Percentiles rank a stretch among this genome's conserved stretches.
Evolutionary conservation across 1,140 invertebrate species (phyloP).

Genomic region (Hermetia illucens): DNA sequence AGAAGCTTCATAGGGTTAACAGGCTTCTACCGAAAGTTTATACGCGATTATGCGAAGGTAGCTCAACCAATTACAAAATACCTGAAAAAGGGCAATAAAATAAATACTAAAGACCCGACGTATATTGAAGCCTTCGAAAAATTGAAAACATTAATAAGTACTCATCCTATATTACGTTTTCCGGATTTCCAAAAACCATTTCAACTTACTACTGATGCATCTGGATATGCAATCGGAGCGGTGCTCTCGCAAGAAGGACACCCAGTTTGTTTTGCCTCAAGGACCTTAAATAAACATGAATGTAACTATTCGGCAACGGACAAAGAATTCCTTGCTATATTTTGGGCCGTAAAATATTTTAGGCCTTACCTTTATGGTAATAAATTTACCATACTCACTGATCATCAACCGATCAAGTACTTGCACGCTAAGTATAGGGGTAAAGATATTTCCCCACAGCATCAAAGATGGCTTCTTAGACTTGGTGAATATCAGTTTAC

Average conservation of each 20-base stretch:
- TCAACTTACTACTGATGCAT: constrained; percentile 4
- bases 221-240: constrained; percentile 5
- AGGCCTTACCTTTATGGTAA: constrained; percentile 31
- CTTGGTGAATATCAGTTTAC: constrained; percentile 4
- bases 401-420: no score
- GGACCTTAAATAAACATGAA: constrained; percentile 24
- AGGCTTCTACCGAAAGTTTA: no score
- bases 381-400: constrained; percentile 21
- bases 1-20: no score
- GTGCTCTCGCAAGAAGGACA: constrained; percentile 11
- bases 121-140: constrained; percentile 6
- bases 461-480: constrained; percentile 5
- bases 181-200: constrained; percentile 4
- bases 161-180: constrained; percentile 4
- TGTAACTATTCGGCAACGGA: constrained; percentile 27
- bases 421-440: constrained; percentile 4
- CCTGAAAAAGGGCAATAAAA: constrained; percentile 2
- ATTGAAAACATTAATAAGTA: constrained; percentile 2
- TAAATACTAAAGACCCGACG: constrained; percentile 1
- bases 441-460: constrained; percentile 4
- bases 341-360: constrained; percentile 31
- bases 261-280: constrained; percentile 27
- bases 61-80: no score
- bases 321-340: constrained; percentile 29
- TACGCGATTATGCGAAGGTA: no score